These are phyloP conservation scores for Cyphomyrus plagiostoma DNA, from an alignment of 2,113 vertebrate genomes.

Conservation along the genomic window DNA sequence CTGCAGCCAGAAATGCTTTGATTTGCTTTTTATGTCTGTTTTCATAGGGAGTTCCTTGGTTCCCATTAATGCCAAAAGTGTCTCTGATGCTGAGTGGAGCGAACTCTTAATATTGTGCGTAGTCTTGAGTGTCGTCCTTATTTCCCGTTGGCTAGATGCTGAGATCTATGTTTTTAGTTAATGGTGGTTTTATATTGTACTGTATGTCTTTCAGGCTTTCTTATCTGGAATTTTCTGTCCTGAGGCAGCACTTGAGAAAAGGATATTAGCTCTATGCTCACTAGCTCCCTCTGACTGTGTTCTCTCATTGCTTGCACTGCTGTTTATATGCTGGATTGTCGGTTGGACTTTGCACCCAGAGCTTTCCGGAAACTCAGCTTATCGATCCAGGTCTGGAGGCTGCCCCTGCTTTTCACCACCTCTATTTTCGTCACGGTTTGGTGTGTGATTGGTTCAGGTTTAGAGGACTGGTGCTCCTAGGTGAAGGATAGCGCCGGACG, in stretches of 20 bases:
- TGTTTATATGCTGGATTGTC: neutral
- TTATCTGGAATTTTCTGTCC: neutral
- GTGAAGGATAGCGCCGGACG: neutral
- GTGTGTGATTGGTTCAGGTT: neutral
- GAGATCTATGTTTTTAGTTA: neutral
- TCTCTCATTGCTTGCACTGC: neutral
- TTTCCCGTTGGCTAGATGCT: neutral
- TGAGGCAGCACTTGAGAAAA: neutral
- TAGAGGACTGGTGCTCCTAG: neutral
- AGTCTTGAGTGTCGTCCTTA: neutral
- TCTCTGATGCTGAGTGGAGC: neutral
- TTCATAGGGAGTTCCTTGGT: neutral
- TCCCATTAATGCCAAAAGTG: neutral
- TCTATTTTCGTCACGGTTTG: neutral
- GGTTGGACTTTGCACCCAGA: neutral
- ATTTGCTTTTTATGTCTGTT: neutral
- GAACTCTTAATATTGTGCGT: neutral
- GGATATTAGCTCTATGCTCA: neutral
- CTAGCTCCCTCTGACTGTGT: neutral
- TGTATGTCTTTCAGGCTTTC: neutral
- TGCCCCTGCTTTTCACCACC: neutral
- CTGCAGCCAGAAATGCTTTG: neutral
- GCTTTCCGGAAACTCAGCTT: neutral
- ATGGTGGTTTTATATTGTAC: neutral
- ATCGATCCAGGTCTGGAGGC: neutral